Evolutionary conservation across 1,140 invertebrate genomes (phyloP).

Genomic region (Episyrphus balteatus): DNA sequence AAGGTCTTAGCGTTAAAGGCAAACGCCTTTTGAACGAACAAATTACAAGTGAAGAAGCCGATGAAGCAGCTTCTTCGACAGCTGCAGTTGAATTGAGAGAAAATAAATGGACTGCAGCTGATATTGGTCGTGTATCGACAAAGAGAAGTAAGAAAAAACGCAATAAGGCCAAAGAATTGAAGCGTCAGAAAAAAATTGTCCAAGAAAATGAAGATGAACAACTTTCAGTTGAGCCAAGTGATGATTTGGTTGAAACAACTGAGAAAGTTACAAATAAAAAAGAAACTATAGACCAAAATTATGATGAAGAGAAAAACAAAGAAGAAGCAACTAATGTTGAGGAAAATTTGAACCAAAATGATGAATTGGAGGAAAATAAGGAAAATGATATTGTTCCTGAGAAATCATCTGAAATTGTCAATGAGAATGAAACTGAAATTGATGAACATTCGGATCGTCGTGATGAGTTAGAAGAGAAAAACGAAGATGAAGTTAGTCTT

Average conservation of each 20-base stretch:
- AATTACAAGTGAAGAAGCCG: background rate
- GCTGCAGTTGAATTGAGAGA: background rate
- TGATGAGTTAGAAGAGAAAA: too few relatives aligned
- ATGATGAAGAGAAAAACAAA: background rate
- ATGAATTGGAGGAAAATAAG: background rate
- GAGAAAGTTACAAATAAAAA: background rate
- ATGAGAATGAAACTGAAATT: too few relatives aligned
- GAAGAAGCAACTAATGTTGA: background rate
- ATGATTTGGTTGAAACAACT: background rate
- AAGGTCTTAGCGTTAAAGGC: background rate
- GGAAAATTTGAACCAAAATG: background rate
- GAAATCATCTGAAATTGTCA: slow-evolving; percentile 6
- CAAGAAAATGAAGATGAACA: slow-evolving; percentile 1
- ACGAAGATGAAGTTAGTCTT: too few relatives aligned
- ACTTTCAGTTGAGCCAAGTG: background rate
- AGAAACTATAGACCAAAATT: background rate
- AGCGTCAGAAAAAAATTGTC: background rate
- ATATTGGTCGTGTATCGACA: slow-evolving; percentile 15
- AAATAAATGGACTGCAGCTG: slow-evolving; percentile 14
- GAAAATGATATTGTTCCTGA: slow-evolving; percentile 3
- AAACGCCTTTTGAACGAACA: background rate
- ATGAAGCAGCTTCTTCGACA: background rate
- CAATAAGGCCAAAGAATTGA: background rate
- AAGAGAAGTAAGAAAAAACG: slow-evolving; percentile 12
- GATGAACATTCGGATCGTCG: too few relatives aligned